A percentile compares a stretch with the other conserved stretches of the same genome.
Conservation (phyloP, 2,797 vertebrate genomes). For the Artibeus jamaicensis region DNA sequence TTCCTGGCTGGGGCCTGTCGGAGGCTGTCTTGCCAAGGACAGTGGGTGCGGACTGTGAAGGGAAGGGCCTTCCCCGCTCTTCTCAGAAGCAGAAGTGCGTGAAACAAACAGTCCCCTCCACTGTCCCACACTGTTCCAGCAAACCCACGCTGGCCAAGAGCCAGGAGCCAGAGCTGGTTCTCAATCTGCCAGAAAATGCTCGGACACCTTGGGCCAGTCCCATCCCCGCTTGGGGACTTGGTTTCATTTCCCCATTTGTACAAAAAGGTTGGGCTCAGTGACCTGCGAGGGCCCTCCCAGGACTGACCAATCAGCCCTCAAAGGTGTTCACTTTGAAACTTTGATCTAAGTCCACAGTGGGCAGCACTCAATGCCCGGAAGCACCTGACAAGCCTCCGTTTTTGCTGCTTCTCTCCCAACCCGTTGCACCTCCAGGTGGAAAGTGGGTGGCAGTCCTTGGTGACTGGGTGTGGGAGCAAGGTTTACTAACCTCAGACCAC, state of each 20-base stretch:
- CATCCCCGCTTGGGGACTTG: background rate
- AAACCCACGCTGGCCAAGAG: background rate
- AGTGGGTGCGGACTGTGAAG: background rate
- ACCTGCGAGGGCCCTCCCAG: background rate
- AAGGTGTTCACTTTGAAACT: background rate
- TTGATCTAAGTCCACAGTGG: background rate
- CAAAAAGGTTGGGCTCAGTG: background rate
- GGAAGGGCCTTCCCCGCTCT: background rate
- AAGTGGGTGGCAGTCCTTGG: background rate
- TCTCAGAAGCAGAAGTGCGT: background rate
- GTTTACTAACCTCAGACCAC: constrained; percentile 28
- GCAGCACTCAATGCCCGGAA: background rate
- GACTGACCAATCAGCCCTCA: background rate
- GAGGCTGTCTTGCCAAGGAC: background rate
- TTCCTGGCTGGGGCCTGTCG: fast-evolving
- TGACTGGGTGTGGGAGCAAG: background rate
- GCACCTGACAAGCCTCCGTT: background rate
- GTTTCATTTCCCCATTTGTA: background rate
- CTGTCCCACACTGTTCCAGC: background rate
- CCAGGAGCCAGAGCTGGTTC: background rate
- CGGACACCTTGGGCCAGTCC: background rate
- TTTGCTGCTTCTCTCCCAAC: background rate
- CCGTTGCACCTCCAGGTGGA: background rate
- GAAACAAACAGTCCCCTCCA: background rate
- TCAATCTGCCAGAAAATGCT: background rate